Evolutionary conservation across 1,140 invertebrate genomes (phyloP).

Genomic region (Aradophagus sp.): DNA sequence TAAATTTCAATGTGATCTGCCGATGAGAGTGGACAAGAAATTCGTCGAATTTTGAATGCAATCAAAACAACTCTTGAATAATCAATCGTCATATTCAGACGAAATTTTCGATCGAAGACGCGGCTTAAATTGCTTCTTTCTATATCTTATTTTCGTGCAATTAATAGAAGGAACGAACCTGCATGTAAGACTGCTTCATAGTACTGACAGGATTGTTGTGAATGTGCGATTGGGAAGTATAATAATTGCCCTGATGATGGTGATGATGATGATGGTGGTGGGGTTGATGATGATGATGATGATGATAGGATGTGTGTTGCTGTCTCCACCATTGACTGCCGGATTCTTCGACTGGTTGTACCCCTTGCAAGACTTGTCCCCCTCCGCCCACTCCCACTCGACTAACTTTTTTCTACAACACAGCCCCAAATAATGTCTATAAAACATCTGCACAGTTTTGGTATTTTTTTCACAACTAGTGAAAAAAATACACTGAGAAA

Average conservation of each 20-base stretch:
- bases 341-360: slow-evolving; percentile 68
- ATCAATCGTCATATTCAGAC: no score
- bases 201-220: slow-evolving; percentile 73
- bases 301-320: slow-evolving; percentile 67
- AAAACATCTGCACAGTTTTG: no score
- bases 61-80: no score
- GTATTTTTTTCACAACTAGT: no score
- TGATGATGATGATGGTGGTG: slow-evolving; percentile 69
- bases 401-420: slow-evolving; percentile 74
- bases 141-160: no score
- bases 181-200: slow-evolving; percentile 74
- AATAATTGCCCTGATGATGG: slow-evolving; percentile 71
- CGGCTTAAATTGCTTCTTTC: no score
- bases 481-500: no score
- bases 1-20: slow-evolving; percentile 43
- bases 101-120: no score
- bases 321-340: slow-evolving; percentile 73
- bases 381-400: slow-evolving; percentile 70
- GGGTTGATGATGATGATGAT: slow-evolving; percentile 60
- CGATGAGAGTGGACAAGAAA: no score
- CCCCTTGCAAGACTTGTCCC: slow-evolving; percentile 66
- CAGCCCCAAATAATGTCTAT: slow-evolving; percentile 54
- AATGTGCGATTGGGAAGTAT: slow-evolving; percentile 70
- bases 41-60: no score
- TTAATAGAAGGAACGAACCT: slow-evolving; percentile 70